Percentiles rank a stretch among this genome's conserved stretches.
Evolutionary conservation across 1,140 invertebrate genomes (phyloP).

Genomic region (Listronotus oregonensis): DNA sequence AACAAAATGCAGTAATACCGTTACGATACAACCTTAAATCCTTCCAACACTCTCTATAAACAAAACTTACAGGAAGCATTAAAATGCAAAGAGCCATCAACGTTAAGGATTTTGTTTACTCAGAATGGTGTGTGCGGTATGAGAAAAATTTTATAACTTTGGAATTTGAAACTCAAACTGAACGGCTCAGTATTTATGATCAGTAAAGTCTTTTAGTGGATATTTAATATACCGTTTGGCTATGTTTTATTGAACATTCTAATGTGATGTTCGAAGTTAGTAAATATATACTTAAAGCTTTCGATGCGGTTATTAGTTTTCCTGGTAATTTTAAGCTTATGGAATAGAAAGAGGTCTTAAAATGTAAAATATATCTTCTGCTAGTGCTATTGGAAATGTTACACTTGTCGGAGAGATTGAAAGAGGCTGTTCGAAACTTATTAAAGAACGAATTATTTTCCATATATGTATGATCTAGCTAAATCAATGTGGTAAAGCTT

Average conservation of each 20-base stretch:
- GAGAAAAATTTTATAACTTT: constrained; percentile 24
- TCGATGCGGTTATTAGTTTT: no score
- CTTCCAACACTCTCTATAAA: background rate
- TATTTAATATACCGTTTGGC: constrained; percentile 7
- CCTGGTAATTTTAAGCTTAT: no score
- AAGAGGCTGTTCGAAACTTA: no score
- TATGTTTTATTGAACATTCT: background rate
- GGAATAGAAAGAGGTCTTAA: no score
- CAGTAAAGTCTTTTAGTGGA: constrained; percentile 18
- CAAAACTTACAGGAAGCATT: constrained; percentile 14
- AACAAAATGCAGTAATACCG: no score
- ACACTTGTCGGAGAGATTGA: no score
- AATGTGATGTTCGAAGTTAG: background rate
- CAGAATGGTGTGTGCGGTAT: constrained; percentile 26
- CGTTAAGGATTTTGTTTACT: constrained; percentile 14
- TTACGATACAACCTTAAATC: no score
- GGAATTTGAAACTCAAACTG: constrained; percentile 26
- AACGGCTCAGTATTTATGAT: constrained; percentile 14
- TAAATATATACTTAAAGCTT: constrained; percentile 1
- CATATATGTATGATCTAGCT: no score
- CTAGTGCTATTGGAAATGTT: no score
- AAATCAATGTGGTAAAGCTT: no score
- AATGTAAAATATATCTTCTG: no score
- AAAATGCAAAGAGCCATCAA: constrained; percentile 11
- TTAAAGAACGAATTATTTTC: no score